Evolutionary conservation across 2,888 invertebrate species (phyloP).

Genomic region (Platycnemis pennipes): DNA sequence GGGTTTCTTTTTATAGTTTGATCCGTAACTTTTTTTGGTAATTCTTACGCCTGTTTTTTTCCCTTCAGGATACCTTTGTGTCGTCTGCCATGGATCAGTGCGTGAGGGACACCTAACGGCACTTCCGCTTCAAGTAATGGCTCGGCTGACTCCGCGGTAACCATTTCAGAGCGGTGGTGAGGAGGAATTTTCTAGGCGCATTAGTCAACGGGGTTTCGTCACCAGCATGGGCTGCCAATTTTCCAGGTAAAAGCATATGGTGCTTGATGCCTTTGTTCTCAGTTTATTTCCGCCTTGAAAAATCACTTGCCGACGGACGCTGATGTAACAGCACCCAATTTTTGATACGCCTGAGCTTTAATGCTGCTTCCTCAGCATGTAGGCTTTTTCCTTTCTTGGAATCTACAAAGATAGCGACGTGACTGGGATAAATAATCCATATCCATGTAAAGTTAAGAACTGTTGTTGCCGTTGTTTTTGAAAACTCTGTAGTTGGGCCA

Average conservation of each 20-base stretch:
- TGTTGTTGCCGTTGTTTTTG: no score
- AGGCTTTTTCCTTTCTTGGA: background rate
- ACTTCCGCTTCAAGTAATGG: background rate
- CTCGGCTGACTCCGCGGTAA: background rate
- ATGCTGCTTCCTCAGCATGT: background rate
- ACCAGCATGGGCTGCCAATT: background rate
- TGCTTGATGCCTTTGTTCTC: background rate
- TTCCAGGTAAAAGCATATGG: background rate
- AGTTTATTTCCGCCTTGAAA: conserved; percentile 9
- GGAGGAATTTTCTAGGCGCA: background rate
- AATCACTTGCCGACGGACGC: background rate
- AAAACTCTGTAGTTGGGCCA: no score
- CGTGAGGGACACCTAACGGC: background rate
- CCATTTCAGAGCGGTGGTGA: background rate
- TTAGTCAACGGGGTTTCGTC: background rate
- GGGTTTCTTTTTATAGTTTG: no score
- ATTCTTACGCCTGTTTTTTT: background rate
- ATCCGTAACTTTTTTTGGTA: no score
- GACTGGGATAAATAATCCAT: no score
- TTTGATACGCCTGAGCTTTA: background rate
- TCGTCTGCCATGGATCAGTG: background rate
- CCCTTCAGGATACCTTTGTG: background rate
- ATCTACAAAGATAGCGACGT: no score
- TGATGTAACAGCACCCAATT: background rate
- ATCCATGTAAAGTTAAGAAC: no score